These are phyloP conservation scores for Dinocampus coccinellae DNA, from an alignment of 2,888 invertebrate genomes.

Conservation along the genomic window DNA sequence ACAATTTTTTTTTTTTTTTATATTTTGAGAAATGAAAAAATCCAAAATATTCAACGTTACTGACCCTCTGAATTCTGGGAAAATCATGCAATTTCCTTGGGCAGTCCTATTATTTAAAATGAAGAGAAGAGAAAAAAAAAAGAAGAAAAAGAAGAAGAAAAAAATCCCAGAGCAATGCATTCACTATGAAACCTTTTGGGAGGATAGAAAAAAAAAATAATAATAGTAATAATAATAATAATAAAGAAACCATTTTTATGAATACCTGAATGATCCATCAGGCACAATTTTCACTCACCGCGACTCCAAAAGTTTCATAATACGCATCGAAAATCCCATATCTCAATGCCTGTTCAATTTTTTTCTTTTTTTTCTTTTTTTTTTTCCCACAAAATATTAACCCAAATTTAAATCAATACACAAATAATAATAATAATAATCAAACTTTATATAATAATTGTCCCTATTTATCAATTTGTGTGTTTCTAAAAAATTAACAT, in stretches of 20 bases:
- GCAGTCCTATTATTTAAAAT: slow-evolving; percentile 16
- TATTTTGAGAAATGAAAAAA: not conserved
- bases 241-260: not conserved
- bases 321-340: not conserved
- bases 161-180: not conserved
- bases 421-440: not conserved
- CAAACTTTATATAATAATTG: not conserved
- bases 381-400: not conserved
- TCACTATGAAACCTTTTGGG: slow-evolving; percentile 3
- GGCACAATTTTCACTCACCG: slow-evolving; percentile 7
- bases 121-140: no score
- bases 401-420: not conserved
- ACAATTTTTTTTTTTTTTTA: not conserved
- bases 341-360: no score
- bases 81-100: slow-evolving; percentile 21
- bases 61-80: slow-evolving; percentile 7
- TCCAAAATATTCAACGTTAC: not conserved
- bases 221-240: not conserved
- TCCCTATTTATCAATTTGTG: not conserved
- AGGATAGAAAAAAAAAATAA: not conserved
- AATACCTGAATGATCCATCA: slow-evolving; percentile 10
- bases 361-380: no score
- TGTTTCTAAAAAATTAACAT: not conserved
- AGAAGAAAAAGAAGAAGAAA: no score
- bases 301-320: not conserved